phyloP scores from a whole-genome alignment of 2,888 invertebrate genomes.

The Apotomis betuletana region DNA sequence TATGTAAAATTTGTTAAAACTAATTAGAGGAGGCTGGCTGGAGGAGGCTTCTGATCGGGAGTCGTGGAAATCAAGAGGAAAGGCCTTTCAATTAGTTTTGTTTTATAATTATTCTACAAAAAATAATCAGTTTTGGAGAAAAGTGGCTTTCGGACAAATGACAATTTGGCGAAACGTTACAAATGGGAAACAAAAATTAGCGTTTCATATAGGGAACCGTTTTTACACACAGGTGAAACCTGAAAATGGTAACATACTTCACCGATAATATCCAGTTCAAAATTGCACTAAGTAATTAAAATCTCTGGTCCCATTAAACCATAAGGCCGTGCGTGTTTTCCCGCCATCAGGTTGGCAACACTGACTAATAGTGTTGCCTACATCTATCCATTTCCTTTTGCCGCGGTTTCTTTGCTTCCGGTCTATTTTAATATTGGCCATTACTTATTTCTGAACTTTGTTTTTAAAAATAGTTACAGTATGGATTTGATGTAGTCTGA shows the following conservation, averaged over 20 bases:
- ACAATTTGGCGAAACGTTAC: no score
- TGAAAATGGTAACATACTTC: neutral
- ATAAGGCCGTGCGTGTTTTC: conserved; percentile 38
- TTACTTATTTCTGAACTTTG: conserved; percentile 24
- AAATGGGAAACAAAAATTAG: no score
- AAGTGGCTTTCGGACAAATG: no score
- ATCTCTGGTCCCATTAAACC: conserved; percentile 19
- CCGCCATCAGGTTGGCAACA: conserved; percentile 41
- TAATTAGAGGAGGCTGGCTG: no score
- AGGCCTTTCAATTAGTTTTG: no score
- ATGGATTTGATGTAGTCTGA: no score
- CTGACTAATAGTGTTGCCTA: conserved; percentile 44
- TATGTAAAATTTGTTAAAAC: no score
- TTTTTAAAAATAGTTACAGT: neutral
- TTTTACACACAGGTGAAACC: neutral
- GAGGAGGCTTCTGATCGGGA: no score
- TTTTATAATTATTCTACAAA: no score
- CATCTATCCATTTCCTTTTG: conserved; percentile 40
- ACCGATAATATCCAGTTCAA: neutral
- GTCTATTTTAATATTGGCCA: conserved; percentile 31
- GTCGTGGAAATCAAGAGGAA: no score
- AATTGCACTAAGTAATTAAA: conserved; percentile 19
- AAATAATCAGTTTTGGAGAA: no score
- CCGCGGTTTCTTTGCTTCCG: conserved; percentile 41
- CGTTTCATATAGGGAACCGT: no score